A percentile compares a stretch with the other conserved stretches of the same genome.
These are phyloP conservation scores for Bolborhynchus lineola DNA, from an alignment of 2,113 vertebrate species.

Conservation along the genomic window DNA sequence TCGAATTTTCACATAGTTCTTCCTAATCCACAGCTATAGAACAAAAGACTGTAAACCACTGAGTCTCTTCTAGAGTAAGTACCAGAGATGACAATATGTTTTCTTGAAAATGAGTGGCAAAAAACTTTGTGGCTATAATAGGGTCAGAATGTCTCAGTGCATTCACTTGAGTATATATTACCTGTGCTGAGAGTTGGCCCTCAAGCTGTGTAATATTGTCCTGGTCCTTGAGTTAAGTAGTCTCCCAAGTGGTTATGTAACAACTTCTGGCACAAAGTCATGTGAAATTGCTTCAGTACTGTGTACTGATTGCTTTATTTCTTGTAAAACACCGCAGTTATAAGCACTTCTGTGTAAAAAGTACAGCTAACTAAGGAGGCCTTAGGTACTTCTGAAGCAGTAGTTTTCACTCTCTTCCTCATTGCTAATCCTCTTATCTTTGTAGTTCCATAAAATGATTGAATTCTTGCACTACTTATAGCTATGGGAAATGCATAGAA, in stretches of 20 bases:
- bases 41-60: background rate
- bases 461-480: background rate
- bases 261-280: background rate
- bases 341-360: background rate
- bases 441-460: background rate
- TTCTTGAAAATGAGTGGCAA: background rate
- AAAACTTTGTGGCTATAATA: background rate
- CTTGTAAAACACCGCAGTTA: background rate
- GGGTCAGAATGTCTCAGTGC: background rate
- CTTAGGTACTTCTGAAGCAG: background rate
- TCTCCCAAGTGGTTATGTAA: background rate
- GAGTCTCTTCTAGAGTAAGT: background rate
- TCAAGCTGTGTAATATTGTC: background rate
- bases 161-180: background rate
- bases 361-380: background rate
- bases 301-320: background rate
- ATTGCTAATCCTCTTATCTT: background rate
- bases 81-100: background rate
- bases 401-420: background rate
- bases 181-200: background rate
- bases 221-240: background rate
- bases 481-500: background rate
- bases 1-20: background rate
- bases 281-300: background rate
- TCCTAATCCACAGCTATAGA: background rate